Evolutionary conservation across 2,113 vertebrate species (phyloP).

Genomic region (Microtus pennsylvanicus): DNA sequence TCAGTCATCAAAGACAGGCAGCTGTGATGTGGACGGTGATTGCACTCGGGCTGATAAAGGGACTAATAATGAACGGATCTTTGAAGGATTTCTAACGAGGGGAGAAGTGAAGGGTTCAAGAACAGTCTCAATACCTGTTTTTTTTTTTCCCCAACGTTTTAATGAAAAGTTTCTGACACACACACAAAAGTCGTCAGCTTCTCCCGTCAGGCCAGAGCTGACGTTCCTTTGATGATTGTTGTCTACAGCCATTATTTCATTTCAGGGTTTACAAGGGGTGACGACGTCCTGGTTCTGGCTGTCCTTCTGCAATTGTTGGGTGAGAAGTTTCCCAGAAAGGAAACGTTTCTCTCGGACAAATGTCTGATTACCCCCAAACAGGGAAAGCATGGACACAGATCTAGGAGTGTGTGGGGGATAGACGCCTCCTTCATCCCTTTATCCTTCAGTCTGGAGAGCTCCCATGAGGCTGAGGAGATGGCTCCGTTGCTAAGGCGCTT

Average conservation of each 20-base stretch:
- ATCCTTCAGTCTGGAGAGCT: not conserved
- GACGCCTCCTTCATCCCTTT: not conserved
- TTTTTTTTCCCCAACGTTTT: not conserved
- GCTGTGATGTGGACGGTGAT: conserved; percentile 39
- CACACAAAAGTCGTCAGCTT: not conserved
- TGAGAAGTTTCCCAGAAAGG: conserved; percentile 30
- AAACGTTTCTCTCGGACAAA: not conserved
- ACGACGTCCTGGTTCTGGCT: conserved; percentile 17
- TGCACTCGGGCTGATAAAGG: conserved; percentile 4
- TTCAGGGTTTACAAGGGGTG: conserved; percentile 2
- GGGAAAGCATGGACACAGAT: not conserved
- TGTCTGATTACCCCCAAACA: not conserved
- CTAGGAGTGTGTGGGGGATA: not conserved
- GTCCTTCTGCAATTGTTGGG: conserved; percentile 12
- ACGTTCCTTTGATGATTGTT: not conserved
- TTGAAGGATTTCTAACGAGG: conserved; percentile 53
- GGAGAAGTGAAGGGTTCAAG: conserved; percentile 44
- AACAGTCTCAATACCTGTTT: conserved; percentile 27
- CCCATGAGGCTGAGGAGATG: not conserved
- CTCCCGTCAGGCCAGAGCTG: not conserved
- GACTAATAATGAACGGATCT: conserved; percentile 20
- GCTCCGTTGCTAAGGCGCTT: not conserved
- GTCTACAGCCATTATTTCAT: conserved; percentile 29
- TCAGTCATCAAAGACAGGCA: conserved; percentile 56
- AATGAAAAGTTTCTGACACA: conserved; percentile 20